Percentiles rank a stretch among this genome's conserved stretches.
Conservation (phyloP, 2,113 vertebrate species). For the Atlantisia rogersi region DNA sequence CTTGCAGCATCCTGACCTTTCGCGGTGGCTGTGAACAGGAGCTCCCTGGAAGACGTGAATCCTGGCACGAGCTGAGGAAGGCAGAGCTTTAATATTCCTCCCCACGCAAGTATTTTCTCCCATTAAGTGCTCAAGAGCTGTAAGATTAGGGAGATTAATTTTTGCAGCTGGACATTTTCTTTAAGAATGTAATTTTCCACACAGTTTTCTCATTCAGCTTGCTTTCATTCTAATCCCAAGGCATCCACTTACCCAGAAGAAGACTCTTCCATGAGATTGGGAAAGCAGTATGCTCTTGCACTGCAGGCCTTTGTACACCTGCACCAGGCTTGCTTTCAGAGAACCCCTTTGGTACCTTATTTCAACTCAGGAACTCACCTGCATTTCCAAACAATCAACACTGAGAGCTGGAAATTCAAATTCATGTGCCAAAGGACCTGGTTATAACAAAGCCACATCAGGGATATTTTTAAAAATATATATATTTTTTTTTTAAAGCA, state of each 20-base stretch:
- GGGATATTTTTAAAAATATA: too few species aligned
- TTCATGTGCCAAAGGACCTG: neutral
- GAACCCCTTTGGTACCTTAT: neutral
- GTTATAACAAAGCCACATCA: neutral
- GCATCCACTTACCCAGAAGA: neutral
- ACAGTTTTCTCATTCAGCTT: slow-evolving; percentile 29
- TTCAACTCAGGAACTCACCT: neutral
- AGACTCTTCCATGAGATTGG: neutral
- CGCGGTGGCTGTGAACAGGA: neutral
- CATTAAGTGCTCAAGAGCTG: slow-evolving; percentile 37
- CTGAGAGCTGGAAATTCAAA: neutral
- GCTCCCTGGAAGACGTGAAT: neutral
- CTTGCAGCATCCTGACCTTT: neutral
- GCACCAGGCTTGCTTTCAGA: neutral
- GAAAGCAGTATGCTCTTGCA: neutral
- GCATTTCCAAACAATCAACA: neutral
- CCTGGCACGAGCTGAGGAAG: neutral
- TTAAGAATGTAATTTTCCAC: slow-evolving; percentile 49
- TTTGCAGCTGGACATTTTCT: slow-evolving; percentile 54
- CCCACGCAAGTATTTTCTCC: neutral
- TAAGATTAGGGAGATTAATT: slow-evolving; percentile 46
- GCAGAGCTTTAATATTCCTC: slow-evolving; percentile 24
- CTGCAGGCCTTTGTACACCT: neutral
- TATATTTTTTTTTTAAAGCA: neutral
- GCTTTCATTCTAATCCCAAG: slow-evolving; percentile 1